Base-by-base conservation (phyloP, 2,888 invertebrate genomes). In the Diadegma fenestrale region DNA sequence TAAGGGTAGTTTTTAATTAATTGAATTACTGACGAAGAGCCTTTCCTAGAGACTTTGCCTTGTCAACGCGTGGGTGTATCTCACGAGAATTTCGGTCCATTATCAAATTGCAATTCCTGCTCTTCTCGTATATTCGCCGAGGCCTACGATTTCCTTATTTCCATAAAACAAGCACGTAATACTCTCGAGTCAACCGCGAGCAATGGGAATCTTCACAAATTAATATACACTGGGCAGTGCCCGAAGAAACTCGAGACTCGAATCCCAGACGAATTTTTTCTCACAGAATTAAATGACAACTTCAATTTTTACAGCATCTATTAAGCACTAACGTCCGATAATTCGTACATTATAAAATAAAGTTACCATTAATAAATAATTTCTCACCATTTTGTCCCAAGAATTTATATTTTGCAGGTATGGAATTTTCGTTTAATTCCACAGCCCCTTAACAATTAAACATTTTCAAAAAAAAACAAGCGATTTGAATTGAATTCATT, bases 1-100 rank as follows among this genome's bases (percentile, higher is more conserved):
- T 51, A 22, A 64, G 51, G 41, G n/a, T 64, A 51, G 63, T 85
- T 85, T 85, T 85, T 78, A 85, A 85, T 85, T 85, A 85, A 85
- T 81, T 79, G 41, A 85, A 78, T 81, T 75, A 78, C 69, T 78
- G 68, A 81, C 12, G 73, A 81, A 64, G 63, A 75, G 75, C 78
- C 78, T 81, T 19, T 30, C 17, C 4, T 19, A 41, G 72, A 37
- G 75, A 45, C 0, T 54, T 7, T 26, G 61, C 12, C 30, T 30
- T 63, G 61, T 45, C 30, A 30, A 12, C 30, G 43, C 63, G 43
- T 19, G 45, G n/a, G 12, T 68, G 22, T 68, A 7, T 68, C 68
- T 48, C 80, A 63, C 48, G 69, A 33, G 43, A 73, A 73, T 81
- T 66, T 45, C 41, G 37, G 37, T 72, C 54, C 80, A 68, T 84